A percentile compares a stretch with the other conserved stretches of the same genome.
phyloP scores from a whole-genome alignment of 2,113 vertebrate genomes.

The Eclectus roratus region DNA sequence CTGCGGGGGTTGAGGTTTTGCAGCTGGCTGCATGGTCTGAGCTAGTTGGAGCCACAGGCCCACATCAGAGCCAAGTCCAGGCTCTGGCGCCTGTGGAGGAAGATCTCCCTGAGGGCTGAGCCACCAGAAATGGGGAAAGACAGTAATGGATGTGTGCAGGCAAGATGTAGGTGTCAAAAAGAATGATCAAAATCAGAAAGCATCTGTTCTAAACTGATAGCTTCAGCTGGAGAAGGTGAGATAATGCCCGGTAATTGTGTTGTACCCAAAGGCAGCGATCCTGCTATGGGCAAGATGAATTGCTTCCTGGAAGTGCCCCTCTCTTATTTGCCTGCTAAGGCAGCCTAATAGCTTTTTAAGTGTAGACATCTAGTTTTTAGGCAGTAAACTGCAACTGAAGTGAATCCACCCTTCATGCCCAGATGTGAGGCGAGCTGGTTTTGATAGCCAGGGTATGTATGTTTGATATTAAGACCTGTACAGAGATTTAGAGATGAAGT shows the following conservation, averaged over 20 bases:
- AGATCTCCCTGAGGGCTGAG: background rate
- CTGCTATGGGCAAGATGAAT: accelerated
- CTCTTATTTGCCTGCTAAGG: background rate
- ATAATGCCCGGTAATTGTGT: background rate
- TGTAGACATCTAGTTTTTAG: background rate
- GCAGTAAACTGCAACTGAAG: background rate
- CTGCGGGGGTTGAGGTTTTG: background rate
- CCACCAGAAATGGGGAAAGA: background rate
- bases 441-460: background rate
- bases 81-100: background rate
- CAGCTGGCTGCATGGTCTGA: slow-evolving; percentile 3
- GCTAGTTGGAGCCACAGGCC: background rate
- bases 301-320: background rate
- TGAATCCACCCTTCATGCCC: background rate
- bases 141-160: background rate
- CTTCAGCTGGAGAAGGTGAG: background rate
- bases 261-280: background rate
- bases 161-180: background rate
- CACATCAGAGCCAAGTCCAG: background rate
- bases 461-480: background rate
- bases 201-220: background rate
- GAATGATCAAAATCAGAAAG: background rate
- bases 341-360: background rate
- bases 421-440: background rate
- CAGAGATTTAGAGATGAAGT: background rate